A percentile compares a stretch with the other conserved stretches of the same genome.
Conservation (phyloP, 2,113 vertebrate genomes). For the Albula glossodonta region DNA sequence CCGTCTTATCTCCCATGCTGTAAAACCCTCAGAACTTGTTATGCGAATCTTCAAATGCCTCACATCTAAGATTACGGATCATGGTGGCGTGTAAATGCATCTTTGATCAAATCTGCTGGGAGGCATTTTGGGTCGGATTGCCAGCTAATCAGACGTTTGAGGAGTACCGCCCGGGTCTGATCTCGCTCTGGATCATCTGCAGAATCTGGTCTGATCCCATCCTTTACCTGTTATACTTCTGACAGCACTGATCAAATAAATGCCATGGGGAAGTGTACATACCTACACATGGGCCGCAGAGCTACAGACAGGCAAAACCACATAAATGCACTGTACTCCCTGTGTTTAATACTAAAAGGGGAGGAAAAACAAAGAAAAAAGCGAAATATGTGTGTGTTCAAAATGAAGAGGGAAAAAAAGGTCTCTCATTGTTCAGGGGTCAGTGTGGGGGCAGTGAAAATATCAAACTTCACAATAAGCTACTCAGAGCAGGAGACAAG, state of each 20-base stretch:
- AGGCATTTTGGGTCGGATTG: background rate
- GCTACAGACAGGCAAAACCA: background rate
- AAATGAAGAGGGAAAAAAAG: background rate
- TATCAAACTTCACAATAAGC: conserved; percentile 18
- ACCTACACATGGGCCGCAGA: background rate
- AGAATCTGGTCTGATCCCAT: background rate
- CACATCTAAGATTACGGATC: background rate
- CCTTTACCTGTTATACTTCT: conserved; percentile 34
- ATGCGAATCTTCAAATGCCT: background rate
- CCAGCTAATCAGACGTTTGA: background rate
- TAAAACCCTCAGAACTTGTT: background rate
- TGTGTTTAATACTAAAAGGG: background rate
- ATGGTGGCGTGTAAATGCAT: background rate
- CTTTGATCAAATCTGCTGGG: background rate
- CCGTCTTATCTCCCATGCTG: background rate
- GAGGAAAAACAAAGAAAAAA: background rate
- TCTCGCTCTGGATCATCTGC: background rate
- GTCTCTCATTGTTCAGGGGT: background rate
- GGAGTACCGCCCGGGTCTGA: background rate
- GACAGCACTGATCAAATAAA: conserved; percentile 42
- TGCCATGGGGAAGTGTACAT: conserved; percentile 15
- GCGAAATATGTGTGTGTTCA: background rate
- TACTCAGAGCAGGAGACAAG: conserved; percentile 24
- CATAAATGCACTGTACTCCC: background rate
- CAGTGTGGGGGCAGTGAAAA: background rate